Conservation (phyloP, 1,140 invertebrate species). For the Heliothis subflexa region DNA sequence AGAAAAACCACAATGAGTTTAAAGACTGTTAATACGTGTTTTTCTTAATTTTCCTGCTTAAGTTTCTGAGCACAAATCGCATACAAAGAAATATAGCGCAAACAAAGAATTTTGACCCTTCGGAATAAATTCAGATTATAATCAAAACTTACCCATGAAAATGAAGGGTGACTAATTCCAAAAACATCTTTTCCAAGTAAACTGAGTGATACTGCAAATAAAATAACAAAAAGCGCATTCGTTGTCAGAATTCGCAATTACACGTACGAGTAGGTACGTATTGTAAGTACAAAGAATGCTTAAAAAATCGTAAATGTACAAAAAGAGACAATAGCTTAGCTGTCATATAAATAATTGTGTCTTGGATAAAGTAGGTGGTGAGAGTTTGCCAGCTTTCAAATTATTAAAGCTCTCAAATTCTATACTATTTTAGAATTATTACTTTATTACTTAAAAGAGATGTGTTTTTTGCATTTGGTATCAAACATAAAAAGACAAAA, state of each 20-base stretch:
- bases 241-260: conserved; percentile 75
- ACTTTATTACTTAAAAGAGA: no score
- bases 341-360: conserved; percentile 75
- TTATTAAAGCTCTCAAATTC: background rate
- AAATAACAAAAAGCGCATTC: conserved; percentile 73
- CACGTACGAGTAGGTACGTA: conserved; percentile 32
- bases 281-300: conserved; percentile 52
- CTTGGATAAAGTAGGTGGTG: conserved; percentile 69
- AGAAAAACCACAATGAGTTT: conserved; percentile 3
- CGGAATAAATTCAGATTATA: conserved; percentile 32
- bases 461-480: no score
- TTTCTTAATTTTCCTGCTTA: conserved; percentile 5
- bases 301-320: conserved; percentile 75
- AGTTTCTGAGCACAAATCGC: background rate
- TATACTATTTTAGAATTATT: no score
- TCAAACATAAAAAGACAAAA: no score
- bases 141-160: conserved; percentile 50
- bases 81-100: conserved; percentile 17
- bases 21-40: background rate
- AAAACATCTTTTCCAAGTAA: conserved; percentile 82
- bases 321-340: conserved; percentile 79
- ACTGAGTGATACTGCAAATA: conserved; percentile 76
- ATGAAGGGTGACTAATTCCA: conserved; percentile 75
- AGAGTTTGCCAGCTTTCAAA: background rate
- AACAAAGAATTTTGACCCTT: conserved; percentile 39